A percentile compares a stretch with the other conserved stretches of the same genome.
phyloP scores from a whole-genome alignment of 2,888 invertebrate species.

The Thereva nobilitata region DNA sequence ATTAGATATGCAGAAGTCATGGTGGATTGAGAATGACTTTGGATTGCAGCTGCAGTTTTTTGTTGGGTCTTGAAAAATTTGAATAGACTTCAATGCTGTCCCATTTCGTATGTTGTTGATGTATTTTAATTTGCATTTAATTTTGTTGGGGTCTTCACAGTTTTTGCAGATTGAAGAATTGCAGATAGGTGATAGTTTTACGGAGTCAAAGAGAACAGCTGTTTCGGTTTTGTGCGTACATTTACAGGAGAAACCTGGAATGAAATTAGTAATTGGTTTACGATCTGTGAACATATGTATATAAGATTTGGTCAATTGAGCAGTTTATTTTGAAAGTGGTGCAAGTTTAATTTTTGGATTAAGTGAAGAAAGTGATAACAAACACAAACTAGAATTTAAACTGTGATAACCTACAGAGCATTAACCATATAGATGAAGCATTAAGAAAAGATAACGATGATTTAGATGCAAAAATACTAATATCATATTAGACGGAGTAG shows the following conservation, averaged over 20 bases:
- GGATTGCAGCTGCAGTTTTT: slow-evolving; percentile 47
- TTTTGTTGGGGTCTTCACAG: background rate
- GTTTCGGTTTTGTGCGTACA: slow-evolving; percentile 52
- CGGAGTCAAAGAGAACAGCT: slow-evolving; percentile 49
- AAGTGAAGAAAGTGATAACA: too few species aligned
- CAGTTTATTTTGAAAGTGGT: background rate
- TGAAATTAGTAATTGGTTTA: slow-evolving; percentile 12
- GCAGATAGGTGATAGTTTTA: slow-evolving; percentile 50
- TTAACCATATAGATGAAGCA: too few species aligned
- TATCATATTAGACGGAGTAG: too few species aligned
- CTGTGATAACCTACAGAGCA: too few species aligned
- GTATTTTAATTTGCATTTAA: slow-evolving; percentile 23
- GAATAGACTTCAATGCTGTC: slow-evolving; percentile 36
- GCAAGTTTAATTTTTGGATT: too few species aligned
- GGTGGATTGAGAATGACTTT: slow-evolving; percentile 51
- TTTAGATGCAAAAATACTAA: too few species aligned
- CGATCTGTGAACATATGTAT: too few species aligned
- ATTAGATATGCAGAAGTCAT: slow-evolving; percentile 53
- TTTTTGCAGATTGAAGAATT: slow-evolving; percentile 1
- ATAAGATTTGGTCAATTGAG: background rate
- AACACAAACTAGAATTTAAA: too few species aligned
- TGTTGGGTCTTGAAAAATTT: slow-evolving; percentile 28
- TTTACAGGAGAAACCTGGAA: slow-evolving; percentile 58
- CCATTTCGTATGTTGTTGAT: slow-evolving; percentile 44
- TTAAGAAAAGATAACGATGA: too few species aligned